A percentile compares a stretch with the other conserved stretches of the same genome.
These are phyloP conservation scores for Hemicrepidius hirtus DNA, from an alignment of 2,888 invertebrate species.

Conservation along the genomic window DNA sequence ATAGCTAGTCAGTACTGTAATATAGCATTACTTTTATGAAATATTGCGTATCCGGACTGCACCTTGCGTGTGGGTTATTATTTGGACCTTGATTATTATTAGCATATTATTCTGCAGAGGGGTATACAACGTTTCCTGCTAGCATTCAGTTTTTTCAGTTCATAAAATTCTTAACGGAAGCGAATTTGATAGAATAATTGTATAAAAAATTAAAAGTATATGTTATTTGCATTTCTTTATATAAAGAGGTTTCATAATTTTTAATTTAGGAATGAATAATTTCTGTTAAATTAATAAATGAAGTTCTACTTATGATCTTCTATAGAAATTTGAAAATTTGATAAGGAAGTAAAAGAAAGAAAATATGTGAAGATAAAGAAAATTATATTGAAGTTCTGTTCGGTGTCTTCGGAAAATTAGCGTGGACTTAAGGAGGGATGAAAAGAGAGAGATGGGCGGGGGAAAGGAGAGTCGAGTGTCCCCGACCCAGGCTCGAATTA, in stretches of 20 bases:
- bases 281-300: no score
- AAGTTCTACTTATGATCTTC: no score
- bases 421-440: constrained; percentile 14
- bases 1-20: not conserved
- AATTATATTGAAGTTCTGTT: constrained; percentile 22
- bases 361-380: constrained; percentile 20
- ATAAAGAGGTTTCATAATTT: no score
- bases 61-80: constrained; percentile 19
- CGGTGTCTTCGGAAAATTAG: constrained; percentile 32
- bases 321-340: not conserved
- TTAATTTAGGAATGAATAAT: no score
- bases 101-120: constrained; percentile 11
- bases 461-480: constrained; percentile 29
- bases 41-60: constrained; percentile 7
- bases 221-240: no score
- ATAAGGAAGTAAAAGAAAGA: not conserved
- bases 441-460: constrained; percentile 18
- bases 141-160: not conserved
- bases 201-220: no score
- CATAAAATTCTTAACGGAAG: no score
- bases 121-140: not conserved
- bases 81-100: constrained; percentile 10
- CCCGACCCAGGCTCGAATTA: constrained; percentile 44
- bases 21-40: constrained; percentile 6
- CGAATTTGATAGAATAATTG: no score